phyloP scores from a whole-genome alignment of 2,113 vertebrate species.

The Merops nubicus region DNA sequence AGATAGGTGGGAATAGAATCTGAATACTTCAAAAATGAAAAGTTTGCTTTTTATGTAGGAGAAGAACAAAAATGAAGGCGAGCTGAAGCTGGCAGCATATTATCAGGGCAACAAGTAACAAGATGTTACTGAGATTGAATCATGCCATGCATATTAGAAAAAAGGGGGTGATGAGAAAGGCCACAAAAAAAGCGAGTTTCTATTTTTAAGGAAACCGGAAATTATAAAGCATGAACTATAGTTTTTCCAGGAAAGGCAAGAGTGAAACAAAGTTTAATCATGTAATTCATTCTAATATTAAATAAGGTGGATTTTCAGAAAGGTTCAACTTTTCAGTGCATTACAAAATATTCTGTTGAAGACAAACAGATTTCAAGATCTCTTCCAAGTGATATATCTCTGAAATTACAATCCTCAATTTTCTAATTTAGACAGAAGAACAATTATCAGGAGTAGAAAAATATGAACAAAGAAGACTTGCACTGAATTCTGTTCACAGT shows the following conservation, averaged over 20 bases:
- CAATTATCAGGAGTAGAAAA: not conserved
- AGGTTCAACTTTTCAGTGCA: not conserved
- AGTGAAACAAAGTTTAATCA: not conserved
- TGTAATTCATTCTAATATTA: not conserved
- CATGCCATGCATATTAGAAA: not conserved
- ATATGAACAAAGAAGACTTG: not conserved
- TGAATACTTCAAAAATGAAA: not conserved
- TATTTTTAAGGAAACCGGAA: slow-evolving; percentile 5
- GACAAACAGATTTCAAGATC: not conserved
- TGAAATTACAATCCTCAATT: not conserved
- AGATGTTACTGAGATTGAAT: not conserved
- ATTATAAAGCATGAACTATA: not conserved
- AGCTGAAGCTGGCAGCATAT: slow-evolving; percentile 10
- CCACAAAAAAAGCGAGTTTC: not conserved
- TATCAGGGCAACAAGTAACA: not conserved
- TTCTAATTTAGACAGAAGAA: not conserved
- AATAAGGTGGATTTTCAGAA: not conserved
- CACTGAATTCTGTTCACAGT: not conserved
- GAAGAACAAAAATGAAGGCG: slow-evolving; percentile 35
- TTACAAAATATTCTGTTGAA: not conserved
- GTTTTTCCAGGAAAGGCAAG: not conserved
- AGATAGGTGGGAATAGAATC: not conserved
- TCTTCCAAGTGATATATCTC: not conserved
- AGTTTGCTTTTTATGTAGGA: slow-evolving; percentile 28
- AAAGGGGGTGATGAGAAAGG: not conserved